Conservation (phyloP, 1,140 invertebrate genomes). For the Daktulosphaira vitifoliae region DNA sequence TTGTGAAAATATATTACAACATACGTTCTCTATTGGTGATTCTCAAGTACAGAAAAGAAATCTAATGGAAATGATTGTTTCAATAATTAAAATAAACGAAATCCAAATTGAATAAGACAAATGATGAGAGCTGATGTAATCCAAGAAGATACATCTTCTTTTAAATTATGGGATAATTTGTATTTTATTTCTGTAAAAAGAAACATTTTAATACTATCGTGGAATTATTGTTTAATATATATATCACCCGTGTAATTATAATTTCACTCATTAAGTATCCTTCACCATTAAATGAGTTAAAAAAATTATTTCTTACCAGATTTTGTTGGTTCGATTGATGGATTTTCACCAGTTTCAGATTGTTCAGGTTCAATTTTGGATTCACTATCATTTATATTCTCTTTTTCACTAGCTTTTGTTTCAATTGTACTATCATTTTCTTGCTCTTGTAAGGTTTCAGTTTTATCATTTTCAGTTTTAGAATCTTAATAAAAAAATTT, state of each 20-base stretch:
- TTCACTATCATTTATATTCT: constrained; percentile 28
- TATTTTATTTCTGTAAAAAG: constrained; percentile 2
- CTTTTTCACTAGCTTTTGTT: constrained; percentile 41
- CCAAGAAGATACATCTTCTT: not conserved
- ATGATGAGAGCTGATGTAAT: constrained; percentile 5
- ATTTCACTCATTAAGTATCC: constrained; percentile 6
- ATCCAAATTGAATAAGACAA: constrained; percentile 3
- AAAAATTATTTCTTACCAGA: constrained; percentile 22
- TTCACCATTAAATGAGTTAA: constrained; percentile 13
- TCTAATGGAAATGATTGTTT: not conserved
- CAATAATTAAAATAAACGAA: constrained; percentile 9
- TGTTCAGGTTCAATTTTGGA: not conserved
- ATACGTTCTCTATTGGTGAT: not conserved
- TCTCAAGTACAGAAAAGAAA: no score
- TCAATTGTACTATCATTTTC: constrained; percentile 34
- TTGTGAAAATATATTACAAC: not conserved
- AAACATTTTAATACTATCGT: not conserved
- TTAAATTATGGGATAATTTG: not conserved
- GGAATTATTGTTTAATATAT: no score
- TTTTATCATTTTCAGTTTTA: constrained; percentile 29
- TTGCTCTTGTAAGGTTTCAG: constrained; percentile 40
- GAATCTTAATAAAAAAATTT: constrained; percentile 16
- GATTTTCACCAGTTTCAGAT: not conserved
- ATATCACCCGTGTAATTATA: not conserved
- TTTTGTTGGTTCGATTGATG: constrained; percentile 27